Conservation (phyloP, 2,113 vertebrate species). For the Meles meles region DNA sequence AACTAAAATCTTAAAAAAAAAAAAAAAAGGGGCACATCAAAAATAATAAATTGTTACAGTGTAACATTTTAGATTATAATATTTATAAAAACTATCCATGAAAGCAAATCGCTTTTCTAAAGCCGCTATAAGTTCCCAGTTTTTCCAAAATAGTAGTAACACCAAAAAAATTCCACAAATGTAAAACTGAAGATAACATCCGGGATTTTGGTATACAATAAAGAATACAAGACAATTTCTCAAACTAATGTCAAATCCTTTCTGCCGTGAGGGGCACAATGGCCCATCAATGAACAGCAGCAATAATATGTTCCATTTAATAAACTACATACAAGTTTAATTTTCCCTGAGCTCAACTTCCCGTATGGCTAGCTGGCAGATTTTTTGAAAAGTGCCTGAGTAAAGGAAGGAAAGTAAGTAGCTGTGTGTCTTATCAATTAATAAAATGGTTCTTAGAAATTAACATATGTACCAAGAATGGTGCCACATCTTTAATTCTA, state of each 20-base stretch:
- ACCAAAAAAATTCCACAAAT: neutral
- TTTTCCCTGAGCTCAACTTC: neutral
- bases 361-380: neutral
- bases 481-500: slow-evolving; percentile 1
- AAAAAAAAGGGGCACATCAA: too few relatives aligned
- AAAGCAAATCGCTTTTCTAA: slow-evolving; percentile 24
- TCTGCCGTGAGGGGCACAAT: neutral
- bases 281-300: neutral
- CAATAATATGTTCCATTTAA: neutral
- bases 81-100: neutral
- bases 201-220: neutral
- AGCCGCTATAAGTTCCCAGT: neutral
- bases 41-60: neutral
- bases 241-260: slow-evolving; percentile 37
- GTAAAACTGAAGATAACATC: neutral
- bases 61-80: neutral
- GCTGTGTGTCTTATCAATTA: neutral
- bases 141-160: neutral
- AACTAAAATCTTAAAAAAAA: neutral
- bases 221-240: slow-evolving; percentile 11
- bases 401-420: neutral
- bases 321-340: neutral
- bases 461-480: neutral
- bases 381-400: neutral
- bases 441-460: neutral